Evolutionary conservation across 2,113 vertebrate genomes (phyloP).

Genomic region (Pipa parva): DNA sequence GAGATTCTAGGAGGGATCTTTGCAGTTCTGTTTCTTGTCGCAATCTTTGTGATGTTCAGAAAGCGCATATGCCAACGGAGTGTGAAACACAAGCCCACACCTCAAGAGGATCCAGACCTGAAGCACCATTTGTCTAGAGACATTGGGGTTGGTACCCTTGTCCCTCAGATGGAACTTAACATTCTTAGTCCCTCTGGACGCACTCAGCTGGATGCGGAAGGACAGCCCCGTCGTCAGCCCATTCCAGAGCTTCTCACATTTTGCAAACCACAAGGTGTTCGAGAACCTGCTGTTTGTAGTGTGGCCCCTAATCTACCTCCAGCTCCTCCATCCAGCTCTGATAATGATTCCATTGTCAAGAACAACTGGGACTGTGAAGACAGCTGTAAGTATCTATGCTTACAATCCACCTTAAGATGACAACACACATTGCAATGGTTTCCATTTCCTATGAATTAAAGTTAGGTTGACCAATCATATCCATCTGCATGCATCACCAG

Average conservation of each 20-base stretch:
- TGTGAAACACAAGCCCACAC: conserved; percentile 75
- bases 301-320: conserved; percentile 88
- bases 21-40: conserved; percentile 56
- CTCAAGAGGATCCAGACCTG: conserved; percentile 84
- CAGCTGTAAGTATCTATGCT: conserved; percentile 69
- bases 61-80: conserved; percentile 63
- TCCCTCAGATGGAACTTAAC: conserved; percentile 73
- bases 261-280: conserved; percentile 58
- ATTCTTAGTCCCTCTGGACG: conserved; percentile 54
- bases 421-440: no score
- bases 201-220: conserved; percentile 69
- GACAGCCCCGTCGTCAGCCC: conserved; percentile 53
- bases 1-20: conserved; percentile 62
- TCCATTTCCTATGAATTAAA: no score
- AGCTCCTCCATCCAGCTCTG: conserved; percentile 63
- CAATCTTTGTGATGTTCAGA: conserved; percentile 56
- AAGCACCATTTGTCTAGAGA: conserved; percentile 69
- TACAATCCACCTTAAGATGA: no score
- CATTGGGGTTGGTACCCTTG: conserved; percentile 65
- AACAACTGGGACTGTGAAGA: conserved; percentile 86
- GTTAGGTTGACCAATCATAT: no score
- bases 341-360: conserved; percentile 82
- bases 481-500: no score
- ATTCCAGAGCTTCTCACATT: conserved; percentile 60
- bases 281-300: conserved; percentile 83